A percentile compares a stretch with the other conserved stretches of the same genome.
These are phyloP conservation scores for Diuraphis noxia DNA, from an alignment of 1,140 invertebrate species.

Conservation along the genomic window DNA sequence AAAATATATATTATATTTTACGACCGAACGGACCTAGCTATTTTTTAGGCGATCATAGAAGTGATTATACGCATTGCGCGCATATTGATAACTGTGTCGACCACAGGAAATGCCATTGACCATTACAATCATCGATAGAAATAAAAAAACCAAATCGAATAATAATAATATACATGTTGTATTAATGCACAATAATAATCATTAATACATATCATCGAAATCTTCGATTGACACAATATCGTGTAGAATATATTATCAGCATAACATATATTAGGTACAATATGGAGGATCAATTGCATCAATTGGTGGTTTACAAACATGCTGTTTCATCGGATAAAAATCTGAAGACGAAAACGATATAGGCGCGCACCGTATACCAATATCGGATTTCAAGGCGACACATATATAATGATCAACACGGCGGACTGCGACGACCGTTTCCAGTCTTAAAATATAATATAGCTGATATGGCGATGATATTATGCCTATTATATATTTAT, in stretches of 20 bases:
- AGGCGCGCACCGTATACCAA: neutral
- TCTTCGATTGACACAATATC: neutral
- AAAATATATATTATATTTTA: neutral
- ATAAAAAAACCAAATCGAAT: neutral
- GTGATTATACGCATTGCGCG: neutral
- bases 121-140: neutral
- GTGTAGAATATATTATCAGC: neutral
- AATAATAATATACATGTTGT: neutral
- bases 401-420: neutral
- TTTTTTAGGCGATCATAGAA: neutral
- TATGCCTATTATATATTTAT: neutral
- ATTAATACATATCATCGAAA: neutral
- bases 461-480: neutral
- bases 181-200: neutral
- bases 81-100: neutral
- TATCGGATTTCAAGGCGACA: neutral
- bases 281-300: neutral
- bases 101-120: neutral
- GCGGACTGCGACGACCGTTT: neutral
- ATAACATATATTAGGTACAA: neutral
- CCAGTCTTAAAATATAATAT: neutral
- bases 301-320: neutral
- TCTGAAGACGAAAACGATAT: neutral
- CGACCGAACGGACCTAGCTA: neutral
- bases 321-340: neutral